phyloP scores from a whole-genome alignment of 2,888 invertebrate species.

The Catocala fraxini region DNA sequence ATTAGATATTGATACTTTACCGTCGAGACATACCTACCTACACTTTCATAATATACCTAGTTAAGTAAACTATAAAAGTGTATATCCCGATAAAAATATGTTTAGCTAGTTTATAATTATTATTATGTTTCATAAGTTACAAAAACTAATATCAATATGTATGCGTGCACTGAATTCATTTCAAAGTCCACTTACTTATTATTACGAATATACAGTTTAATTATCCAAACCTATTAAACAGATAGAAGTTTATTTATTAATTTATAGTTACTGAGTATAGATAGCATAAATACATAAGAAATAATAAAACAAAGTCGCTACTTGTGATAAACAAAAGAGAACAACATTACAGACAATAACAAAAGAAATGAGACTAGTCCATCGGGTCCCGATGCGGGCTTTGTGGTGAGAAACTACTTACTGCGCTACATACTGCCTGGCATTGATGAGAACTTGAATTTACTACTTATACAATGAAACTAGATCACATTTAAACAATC shows the following conservation, averaged over 20 bases:
- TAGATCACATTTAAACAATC: neutral
- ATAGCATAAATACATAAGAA: slow-evolving; percentile 11
- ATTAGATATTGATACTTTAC: too few relatives aligned
- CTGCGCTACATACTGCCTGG: neutral
- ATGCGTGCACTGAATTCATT: too few relatives aligned
- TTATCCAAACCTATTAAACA: neutral
- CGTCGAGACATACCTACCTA: too few relatives aligned
- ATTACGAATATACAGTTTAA: neutral
- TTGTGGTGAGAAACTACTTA: slow-evolving; percentile 57
- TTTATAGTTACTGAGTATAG: slow-evolving; percentile 17
- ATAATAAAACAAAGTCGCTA: slow-evolving; percentile 23
- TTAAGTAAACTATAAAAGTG: too few relatives aligned
- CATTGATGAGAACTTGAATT: neutral
- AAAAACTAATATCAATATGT: too few relatives aligned
- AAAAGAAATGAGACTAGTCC: slow-evolving; percentile 61
- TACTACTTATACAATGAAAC: neutral
- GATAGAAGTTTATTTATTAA: neutral
- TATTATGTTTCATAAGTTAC: too few relatives aligned
- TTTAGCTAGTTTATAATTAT: too few relatives aligned
- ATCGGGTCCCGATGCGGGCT: slow-evolving; percentile 60
- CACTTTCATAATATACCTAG: too few relatives aligned
- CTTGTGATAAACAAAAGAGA: slow-evolving; percentile 50
- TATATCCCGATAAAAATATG: too few relatives aligned
- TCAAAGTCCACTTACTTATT: too few relatives aligned
- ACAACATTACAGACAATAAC: slow-evolving; percentile 52